A percentile compares a stretch with the other conserved stretches of the same genome.
phyloP scores from a whole-genome alignment of 1,140 invertebrate genomes.

The Cydia strobilella region DNA sequence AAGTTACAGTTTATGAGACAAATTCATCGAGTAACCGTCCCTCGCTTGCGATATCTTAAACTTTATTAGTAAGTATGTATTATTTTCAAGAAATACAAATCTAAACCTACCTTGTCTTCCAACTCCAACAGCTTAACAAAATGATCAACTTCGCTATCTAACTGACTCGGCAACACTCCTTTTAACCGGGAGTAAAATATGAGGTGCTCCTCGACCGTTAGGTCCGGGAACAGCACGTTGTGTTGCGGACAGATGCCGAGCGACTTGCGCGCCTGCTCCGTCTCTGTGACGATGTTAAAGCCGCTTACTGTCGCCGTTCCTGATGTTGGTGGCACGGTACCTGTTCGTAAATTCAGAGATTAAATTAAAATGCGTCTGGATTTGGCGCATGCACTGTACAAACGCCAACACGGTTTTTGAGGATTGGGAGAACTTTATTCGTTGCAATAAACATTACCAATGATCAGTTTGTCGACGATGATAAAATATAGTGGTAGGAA shows the following conservation, averaged over 20 bases:
- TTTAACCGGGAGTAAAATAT: constrained; percentile 91
- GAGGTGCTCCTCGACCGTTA: constrained; percentile 95
- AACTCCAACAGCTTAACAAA: constrained; percentile 86
- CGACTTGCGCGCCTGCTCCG: constrained; percentile 83
- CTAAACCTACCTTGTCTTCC: constrained; percentile 73
- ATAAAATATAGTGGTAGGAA: too few relatives aligned
- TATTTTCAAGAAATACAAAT: too few relatives aligned
- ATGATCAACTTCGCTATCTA: constrained; percentile 81
- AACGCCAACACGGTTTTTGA: too few relatives aligned
- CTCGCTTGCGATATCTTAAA: too few relatives aligned
- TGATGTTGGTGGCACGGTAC: constrained; percentile 85
- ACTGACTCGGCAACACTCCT: constrained; percentile 82
- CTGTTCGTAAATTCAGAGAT: constrained; percentile 63
- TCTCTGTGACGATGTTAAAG: constrained; percentile 84
- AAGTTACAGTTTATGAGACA: too few relatives aligned
- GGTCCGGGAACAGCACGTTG: constrained; percentile 94
- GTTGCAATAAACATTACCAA: too few relatives aligned
- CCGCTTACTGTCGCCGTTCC: constrained; percentile 84
- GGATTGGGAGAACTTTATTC: too few relatives aligned
- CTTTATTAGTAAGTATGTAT: too few relatives aligned
- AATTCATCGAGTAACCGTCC: too few relatives aligned
- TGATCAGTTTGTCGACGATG: too few relatives aligned
- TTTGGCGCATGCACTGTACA: too few relatives aligned
- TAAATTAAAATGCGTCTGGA: constrained; percentile 21
- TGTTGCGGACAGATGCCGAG: constrained; percentile 97